Base-by-base conservation (phyloP, 2,113 vertebrate genomes). In the Tauraco erythrolophus region DNA sequence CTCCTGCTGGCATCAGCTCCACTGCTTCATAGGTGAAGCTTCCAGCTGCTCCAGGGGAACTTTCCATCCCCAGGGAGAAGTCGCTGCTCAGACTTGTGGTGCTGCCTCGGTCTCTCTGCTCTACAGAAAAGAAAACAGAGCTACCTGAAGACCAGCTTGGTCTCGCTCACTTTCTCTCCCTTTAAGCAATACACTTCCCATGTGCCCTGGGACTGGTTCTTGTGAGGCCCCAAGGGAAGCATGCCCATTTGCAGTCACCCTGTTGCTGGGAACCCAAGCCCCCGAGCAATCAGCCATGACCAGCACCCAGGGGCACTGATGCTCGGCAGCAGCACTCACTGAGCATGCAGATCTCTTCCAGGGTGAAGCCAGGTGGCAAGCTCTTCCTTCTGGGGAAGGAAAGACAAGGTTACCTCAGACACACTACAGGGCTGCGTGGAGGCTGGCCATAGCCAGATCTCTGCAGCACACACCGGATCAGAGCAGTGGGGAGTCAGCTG, bases 81-180 rank as follows among this genome's bases (percentile, higher is more conserved):
- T 99, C 99, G 1, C 99, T 99, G 98, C 99, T 99, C 85, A 99
- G 98, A 93, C 99, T 99, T 58, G 99, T 99, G 93, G 99, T 98
- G 93, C 99, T 99, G 94, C 99, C 99, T 41, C 99, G 98, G 91
- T 99, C 99, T 97, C 96, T 99, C 68, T 98, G 98, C 90, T 99
- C 99, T 99, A 69, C 94, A 80, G 94, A 97, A 64, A 91, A 85
- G 31, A 75, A 93, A 68, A 95, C 43, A 91, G n/a, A 91, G n/a
- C 37, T 61, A 87, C 61, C 31, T 89, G 66, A 95, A 91, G 50
- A 45, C 37, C 80, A 82, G 31, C 31, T 35, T 37, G 35, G 43
- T 68, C 43, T 84, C 1, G 3, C 12, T 50, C 10, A 17, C 39
- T 27, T 68, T 56, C 57, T 53, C 50, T 68, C 39, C 57, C 46